Conservation (phyloP, 1,140 invertebrate species). For the Ridgeia piscesae region DNA sequence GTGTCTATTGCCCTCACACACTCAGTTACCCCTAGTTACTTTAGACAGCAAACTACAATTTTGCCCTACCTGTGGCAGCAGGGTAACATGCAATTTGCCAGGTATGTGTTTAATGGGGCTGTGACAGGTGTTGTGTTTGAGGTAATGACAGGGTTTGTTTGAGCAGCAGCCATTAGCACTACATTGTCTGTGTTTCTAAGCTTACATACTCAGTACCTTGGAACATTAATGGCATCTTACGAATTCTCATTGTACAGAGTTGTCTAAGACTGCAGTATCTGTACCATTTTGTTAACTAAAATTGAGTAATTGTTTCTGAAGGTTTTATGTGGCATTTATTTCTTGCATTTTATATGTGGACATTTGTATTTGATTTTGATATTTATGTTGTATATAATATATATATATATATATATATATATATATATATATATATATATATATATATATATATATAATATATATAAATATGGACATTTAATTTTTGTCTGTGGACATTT, state of each 20-base stretch:
- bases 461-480: too few species aligned
- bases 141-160: background rate
- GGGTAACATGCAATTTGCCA: background rate
- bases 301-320: background rate
- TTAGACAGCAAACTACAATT: background rate
- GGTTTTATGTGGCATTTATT: background rate
- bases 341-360: background rate
- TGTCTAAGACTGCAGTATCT: background rate
- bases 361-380: background rate
- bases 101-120: background rate
- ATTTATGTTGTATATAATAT: background rate
- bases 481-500: too few species aligned
- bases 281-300: background rate
- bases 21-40: background rate
- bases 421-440: background rate
- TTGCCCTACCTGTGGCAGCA: background rate
- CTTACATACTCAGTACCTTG: background rate
- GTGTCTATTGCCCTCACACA: background rate
- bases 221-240: background rate
- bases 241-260: background rate
- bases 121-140: background rate
- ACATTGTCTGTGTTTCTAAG: background rate
- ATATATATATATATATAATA: too few species aligned
- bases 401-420: background rate
- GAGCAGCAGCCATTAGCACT: background rate